A percentile compares a stretch with the other conserved stretches of the same genome.
These are phyloP conservation scores for Phlogophora meticulosa DNA, from an alignment of 2,888 invertebrate species.

Conservation along the genomic window DNA sequence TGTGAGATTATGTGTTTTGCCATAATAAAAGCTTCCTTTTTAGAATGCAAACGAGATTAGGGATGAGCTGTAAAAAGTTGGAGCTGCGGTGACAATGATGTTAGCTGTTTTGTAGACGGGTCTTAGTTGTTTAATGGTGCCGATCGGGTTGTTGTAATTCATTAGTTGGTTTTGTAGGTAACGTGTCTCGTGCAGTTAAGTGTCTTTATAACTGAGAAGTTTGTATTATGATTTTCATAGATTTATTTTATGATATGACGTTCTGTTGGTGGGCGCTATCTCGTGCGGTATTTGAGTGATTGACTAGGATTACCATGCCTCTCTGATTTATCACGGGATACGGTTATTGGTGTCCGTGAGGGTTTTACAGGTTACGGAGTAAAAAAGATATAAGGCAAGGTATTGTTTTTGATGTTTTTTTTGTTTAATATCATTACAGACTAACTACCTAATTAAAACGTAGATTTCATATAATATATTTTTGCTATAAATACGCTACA, in stretches of 20 bases:
- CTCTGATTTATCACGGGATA: too few relatives aligned
- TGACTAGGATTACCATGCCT: too few relatives aligned
- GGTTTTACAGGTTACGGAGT: too few relatives aligned
- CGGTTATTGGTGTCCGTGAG: too few relatives aligned
- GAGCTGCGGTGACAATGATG: constrained; percentile 49
- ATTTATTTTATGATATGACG: background rate
- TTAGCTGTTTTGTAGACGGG: constrained; percentile 33
- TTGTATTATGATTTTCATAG: background rate
- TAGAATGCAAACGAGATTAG: constrained; percentile 63
- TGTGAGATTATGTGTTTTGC: constrained; percentile 53
- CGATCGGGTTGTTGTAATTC: constrained; percentile 32
- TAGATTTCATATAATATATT: too few relatives aligned
- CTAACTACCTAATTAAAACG: too few relatives aligned
- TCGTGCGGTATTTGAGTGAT: too few relatives aligned
- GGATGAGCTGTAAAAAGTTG: constrained; percentile 58
- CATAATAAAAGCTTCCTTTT: constrained; percentile 56
- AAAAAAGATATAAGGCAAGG: too few relatives aligned
- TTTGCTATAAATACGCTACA: too few relatives aligned
- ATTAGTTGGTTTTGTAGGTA: background rate
- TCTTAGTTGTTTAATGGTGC: constrained; percentile 19
- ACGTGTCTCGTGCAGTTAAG: background rate
- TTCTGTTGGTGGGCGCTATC: too few relatives aligned
- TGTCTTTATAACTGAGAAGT: background rate
- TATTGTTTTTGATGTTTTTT: too few relatives aligned
- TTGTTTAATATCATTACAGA: too few relatives aligned